Base-by-base conservation (phyloP, 1,140 invertebrate species). In the Plectrocnemia conspersa region DNA sequence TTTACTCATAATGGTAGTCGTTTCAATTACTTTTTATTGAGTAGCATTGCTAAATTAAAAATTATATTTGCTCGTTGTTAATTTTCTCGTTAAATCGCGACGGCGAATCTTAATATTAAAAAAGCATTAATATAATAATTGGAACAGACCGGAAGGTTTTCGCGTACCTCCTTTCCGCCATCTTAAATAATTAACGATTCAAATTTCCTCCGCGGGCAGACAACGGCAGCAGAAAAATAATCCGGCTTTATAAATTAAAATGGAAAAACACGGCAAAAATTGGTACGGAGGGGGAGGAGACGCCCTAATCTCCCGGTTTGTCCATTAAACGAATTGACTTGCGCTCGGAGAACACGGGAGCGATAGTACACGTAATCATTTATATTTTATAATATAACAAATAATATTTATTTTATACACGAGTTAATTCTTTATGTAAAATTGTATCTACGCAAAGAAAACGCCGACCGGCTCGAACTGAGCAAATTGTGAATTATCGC, bases 141-240 rank as follows among this genome's bases (percentile, higher is more conserved):
- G 38, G 35, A 18, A 29, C 16, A 36, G 47, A 50, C 22, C 18
- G 25, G 24, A 42, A 18, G 45, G 6, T n/a, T n/a, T n/a, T n/a
- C n/a, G n/a, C n/a, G n/a, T n/a, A n/a, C 23, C 15, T 15, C 16
- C 38, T 19, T 42, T 50, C 32, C 45, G 54, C 44, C 52, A 55
- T 59, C 54, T 49, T 59, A 54, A 59, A 59, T 52, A 50, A 46
- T 50, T 50, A 50, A 50, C 32, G 25, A 50, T 40, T 25, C 48
- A 59, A 56, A 54, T 60, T 60, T 54, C 58, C 41, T 44, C 41
- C 41, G 41, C 41, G 11, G 25, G 52, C 58, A 60, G 53, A 53
- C 53, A 60, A 55, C 48, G 52, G 46, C 54, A n/a, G n/a, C n/a
- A 56, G 52, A 60, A 60, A 56, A 52, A 52, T 52, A 56, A 60